Percentiles rank a stretch among this genome's conserved stretches.
These are phyloP conservation scores for Actinernus sp. DNA, from an alignment of 92 coral and sea anemone genomes.

Conservation along the genomic window DNA sequence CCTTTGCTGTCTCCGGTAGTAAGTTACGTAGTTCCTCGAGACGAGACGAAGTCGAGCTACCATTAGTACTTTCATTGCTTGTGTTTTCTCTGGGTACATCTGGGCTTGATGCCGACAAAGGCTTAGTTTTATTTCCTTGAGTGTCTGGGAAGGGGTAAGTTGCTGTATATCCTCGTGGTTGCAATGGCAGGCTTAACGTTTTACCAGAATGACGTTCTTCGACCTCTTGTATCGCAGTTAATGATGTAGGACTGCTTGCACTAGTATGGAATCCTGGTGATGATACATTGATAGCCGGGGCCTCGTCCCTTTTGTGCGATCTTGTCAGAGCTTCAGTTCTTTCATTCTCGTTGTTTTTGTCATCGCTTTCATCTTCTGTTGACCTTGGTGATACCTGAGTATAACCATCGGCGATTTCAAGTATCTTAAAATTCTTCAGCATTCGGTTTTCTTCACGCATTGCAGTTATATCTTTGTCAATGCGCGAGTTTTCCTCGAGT, in stretches of 20 bases:
- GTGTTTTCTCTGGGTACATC: constrained; percentile 1
- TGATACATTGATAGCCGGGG: constrained; percentile 12
- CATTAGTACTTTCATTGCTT: not conserved
- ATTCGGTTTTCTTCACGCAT: constrained; percentile 74
- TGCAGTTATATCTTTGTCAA: constrained; percentile 58
- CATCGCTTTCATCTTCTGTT: constrained; percentile 70
- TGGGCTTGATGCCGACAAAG: constrained; percentile 41
- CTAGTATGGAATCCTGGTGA: constrained; percentile 14
- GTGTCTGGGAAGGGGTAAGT: constrained; percentile 1
- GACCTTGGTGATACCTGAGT: constrained; percentile 83
- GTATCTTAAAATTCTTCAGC: constrained; percentile 71
- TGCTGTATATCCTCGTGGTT: not conserved
- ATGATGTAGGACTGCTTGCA: not conserved
- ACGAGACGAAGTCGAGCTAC: too few relatives aligned
- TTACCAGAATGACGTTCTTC: not conserved
- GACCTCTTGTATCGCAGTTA: not conserved
- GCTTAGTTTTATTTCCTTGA: constrained; percentile 4
- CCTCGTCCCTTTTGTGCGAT: constrained; percentile 5
- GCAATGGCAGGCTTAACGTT: constrained; percentile 3
- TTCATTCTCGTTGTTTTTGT: constrained; percentile 1
- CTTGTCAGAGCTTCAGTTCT: not conserved
- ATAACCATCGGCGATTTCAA: constrained; percentile 76
- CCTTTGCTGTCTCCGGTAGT: too few relatives aligned
- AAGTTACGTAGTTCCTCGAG: too few relatives aligned
- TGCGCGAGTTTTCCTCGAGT: constrained; percentile 75